phyloP scores from a whole-genome alignment of 1,140 invertebrate genomes.

The Sweltsa coloradensis region DNA sequence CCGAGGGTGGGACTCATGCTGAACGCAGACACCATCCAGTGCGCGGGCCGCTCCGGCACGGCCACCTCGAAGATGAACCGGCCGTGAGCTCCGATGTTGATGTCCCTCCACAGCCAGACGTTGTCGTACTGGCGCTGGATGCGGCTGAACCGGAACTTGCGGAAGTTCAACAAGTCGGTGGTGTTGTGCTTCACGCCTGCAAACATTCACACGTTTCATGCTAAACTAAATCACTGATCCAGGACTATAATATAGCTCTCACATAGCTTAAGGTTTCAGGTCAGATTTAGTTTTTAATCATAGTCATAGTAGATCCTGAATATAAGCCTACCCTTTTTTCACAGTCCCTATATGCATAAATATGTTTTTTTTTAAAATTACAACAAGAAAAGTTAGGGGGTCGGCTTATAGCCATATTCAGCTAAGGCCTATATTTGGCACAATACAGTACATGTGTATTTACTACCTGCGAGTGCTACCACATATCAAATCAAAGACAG shows the following conservation, averaged over 20 bases:
- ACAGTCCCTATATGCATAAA: no score
- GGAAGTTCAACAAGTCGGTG: slow-evolving; percentile 53
- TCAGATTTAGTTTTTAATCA: no score
- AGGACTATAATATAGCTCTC: not conserved
- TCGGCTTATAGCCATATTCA: no score
- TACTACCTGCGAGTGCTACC: no score
- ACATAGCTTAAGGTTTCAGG: no score
- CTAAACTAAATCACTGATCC: not conserved
- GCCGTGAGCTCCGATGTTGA: slow-evolving; percentile 85
- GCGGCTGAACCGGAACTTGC: slow-evolving; percentile 74
- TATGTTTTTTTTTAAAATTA: no score
- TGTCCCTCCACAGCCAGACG: slow-evolving; percentile 87
- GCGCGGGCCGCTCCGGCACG: slow-evolving; percentile 73
- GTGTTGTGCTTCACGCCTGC: slow-evolving; percentile 40
- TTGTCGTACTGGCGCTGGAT: slow-evolving; percentile 84
- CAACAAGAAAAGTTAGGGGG: no score
- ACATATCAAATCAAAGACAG: no score
- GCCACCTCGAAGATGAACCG: slow-evolving; percentile 73
- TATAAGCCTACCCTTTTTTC: no score
- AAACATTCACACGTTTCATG: slow-evolving; percentile 8
- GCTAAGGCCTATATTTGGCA: no score
- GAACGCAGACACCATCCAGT: slow-evolving; percentile 89
- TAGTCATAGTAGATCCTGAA: no score
- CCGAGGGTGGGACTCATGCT: slow-evolving; percentile 75
- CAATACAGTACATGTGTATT: no score